Conservation (phyloP, 2,797 vertebrate species). For the Lerista edwardsae region DNA sequence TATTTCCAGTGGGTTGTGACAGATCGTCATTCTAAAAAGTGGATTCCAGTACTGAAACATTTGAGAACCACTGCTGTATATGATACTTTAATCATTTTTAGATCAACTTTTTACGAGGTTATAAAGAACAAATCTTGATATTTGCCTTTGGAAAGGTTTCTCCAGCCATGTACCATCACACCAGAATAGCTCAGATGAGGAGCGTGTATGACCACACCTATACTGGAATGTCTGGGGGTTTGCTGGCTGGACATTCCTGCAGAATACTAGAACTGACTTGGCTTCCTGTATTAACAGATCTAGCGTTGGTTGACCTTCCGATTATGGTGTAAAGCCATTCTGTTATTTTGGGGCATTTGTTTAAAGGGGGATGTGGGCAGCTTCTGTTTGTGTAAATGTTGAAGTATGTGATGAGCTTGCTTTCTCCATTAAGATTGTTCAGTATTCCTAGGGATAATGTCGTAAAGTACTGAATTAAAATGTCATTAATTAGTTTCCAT, state of each 20-base stretch:
- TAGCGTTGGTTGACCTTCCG: neutral
- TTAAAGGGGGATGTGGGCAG: neutral
- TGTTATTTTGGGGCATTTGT: neutral
- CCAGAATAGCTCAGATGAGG: neutral
- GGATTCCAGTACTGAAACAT: too few relatives aligned
- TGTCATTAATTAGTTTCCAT: neutral
- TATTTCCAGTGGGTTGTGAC: too few relatives aligned
- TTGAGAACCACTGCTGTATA: too few relatives aligned
- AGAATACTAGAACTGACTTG: slow-evolving; percentile 17
- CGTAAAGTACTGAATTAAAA: neutral
- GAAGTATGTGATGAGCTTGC: neutral
- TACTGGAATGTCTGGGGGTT: neutral
- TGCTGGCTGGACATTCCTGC: neutral
- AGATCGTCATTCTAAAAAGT: too few relatives aligned
- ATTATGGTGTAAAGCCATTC: neutral
- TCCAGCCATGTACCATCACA: neutral
- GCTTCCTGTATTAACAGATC: neutral
- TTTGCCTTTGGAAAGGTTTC: neutral
- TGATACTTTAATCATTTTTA: neutral
- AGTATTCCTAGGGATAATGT: neutral
- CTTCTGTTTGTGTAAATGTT: neutral
- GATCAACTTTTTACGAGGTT: neutral
- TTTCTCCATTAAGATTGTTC: neutral
- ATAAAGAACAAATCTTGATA: slow-evolving; percentile 2
- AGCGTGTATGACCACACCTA: neutral